Evolutionary conservation across 2,888 invertebrate genomes (phyloP), one percentile per base, ranked within the genome.

Genomic region (Nymphalis polychloros): DNA sequence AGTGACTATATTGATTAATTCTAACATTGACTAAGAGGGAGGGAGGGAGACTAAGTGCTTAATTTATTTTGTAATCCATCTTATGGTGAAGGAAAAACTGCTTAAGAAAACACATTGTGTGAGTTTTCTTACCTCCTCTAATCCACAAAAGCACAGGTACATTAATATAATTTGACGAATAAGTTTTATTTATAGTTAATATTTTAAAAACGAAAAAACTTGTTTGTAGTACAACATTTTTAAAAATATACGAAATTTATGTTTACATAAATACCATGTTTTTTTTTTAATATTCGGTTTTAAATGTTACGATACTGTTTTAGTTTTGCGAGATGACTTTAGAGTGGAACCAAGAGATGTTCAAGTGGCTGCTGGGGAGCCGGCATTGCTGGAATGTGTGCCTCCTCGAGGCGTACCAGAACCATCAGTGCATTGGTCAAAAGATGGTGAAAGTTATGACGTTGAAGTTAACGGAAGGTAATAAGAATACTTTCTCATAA

Each of bases 311-410:
- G 8, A 31, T 55, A 53, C 47, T 47, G 50, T 88, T 89, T 79
- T 95, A 98, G 99, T 98, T 80, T 93, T 99, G 73, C 96, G 98
- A 74, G 98, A 99, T 89, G 99, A 99, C 86, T 99, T 99, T 93
- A 95, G 97, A 78, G 94, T 95, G 63, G 95, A 97, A 81, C 99
- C 99, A 35, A 95, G 96, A 82, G 97, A 98, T 87, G 97, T 97
- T 61, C 95, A 97, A 78, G 98, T 98, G 72, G 98, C 98, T 27
- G 96, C 98, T 64, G 98, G 98, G 59, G 98, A 98, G 87, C 97
- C 97, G 66, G 98, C 98, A 23, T 90, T 97, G 52, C 93, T 99
- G 76, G 98, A 98, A 92, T 99, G 99, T 92, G 95, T 96, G 72
- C 97, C 99, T 73, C 99, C 99, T 41, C 95, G 96, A 85, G 99